Conservation (phyloP, 2,113 vertebrate genomes). For the Gambusia holbrooki region DNA sequence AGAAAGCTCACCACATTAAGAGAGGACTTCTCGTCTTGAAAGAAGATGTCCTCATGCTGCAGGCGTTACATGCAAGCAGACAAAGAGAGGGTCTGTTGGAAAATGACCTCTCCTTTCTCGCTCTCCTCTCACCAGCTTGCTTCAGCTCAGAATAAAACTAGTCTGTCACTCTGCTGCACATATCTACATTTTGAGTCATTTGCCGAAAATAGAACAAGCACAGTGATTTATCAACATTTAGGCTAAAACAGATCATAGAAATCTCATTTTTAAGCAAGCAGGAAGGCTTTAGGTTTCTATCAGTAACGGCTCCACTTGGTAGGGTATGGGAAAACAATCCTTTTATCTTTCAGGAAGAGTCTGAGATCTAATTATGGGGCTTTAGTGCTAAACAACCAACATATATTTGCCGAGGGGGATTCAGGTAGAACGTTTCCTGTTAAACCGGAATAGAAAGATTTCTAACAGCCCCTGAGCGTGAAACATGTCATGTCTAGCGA, state of each 20-base stretch:
- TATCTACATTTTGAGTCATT: too few species aligned
- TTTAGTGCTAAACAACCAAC: neutral
- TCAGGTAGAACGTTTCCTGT: neutral
- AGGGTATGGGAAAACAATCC: neutral
- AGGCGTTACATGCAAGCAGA: constrained; percentile 36
- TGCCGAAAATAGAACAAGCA: too few species aligned
- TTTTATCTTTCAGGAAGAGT: neutral
- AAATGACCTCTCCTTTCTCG: neutral
- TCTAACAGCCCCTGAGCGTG: neutral
- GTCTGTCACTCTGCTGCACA: too few species aligned
- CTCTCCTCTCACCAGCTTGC: too few species aligned
- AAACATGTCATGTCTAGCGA: neutral
- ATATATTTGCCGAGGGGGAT: neutral
- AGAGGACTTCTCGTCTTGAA: constrained; percentile 85
- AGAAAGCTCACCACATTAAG: constrained; percentile 90
- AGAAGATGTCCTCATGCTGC: constrained; percentile 94
- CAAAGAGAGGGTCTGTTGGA: constrained; percentile 43
- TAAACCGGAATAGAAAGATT: too few species aligned
- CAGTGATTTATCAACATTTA: too few species aligned
- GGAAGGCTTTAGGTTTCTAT: neutral
- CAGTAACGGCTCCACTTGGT: neutral
- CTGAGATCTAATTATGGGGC: neutral
- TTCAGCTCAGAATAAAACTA: too few species aligned
- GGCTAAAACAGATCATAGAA: too few species aligned
- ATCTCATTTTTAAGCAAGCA: too few species aligned